Base-by-base conservation (phyloP, 2,888 invertebrate species). In the Axea sp. region DNA sequence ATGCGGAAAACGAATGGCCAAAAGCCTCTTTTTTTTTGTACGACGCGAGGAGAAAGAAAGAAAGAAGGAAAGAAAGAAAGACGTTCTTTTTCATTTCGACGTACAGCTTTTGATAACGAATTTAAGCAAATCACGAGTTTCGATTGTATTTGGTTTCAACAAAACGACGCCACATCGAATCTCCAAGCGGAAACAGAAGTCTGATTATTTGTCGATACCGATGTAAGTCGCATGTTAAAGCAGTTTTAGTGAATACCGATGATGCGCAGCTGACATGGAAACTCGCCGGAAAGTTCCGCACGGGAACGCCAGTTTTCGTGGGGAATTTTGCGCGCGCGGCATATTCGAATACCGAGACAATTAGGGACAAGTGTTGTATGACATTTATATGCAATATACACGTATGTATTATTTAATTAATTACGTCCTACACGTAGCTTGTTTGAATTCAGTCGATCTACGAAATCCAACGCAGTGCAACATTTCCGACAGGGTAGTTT, bases 151-250 rank as follows among this genome's bases (percentile, higher is more conserved):
- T 72, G 64, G n/a, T n/a, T 72, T 64, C 6, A 31, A 17, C 43
- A 37, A 45, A 30, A 69, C 62, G 49, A 49, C 26, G 22, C 35
- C 41, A 64, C 71, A 72, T 72, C 71, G 71, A 72, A 64, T 72
- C 71, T 72, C 64, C 19, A 30, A 19, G 71, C 57, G 57, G 64
- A 72, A 72, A 71, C 55, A 62, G 30, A 71, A 72, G 71, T 72
- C 71, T 72, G 71, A 72, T 72, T 72, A 72, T 72, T 72, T 72
- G 55, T 71, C 64, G 71, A 72, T 72, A 72, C 71, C 47, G 43
- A 49, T 64, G 64, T 72, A 71, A 71, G 62, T 71, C 47, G 64
- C 71, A 64, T 64, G 71, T 64, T 71, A 64, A 71, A 71, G 64
- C 64, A 64, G 55, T 71, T 68, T 71, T 62, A 71, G 71, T 64